Conservation (phyloP, 2,797 vertebrate genomes). For the Rhadinocentrus ornatus region DNA sequence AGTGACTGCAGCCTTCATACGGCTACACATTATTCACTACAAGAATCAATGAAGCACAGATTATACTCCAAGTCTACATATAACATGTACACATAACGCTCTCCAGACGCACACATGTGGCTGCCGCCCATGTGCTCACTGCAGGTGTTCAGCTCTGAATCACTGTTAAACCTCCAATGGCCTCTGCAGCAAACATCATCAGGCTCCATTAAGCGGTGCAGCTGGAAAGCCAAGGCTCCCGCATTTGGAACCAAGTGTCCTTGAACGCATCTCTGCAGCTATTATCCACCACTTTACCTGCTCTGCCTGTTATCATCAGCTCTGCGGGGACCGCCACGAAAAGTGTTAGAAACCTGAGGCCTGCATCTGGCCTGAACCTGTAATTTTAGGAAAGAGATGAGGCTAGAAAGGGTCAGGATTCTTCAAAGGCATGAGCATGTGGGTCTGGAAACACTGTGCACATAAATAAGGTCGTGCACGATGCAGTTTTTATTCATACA, state of each 20-base stretch:
- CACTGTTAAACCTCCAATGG: constrained; percentile 66
- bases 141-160: constrained; percentile 71
- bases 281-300: constrained; percentile 61
- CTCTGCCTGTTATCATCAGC: constrained; percentile 64
- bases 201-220: constrained; percentile 34
- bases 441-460: constrained; percentile 3
- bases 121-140: constrained; percentile 65
- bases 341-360: constrained; percentile 37
- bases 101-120: constrained; percentile 58
- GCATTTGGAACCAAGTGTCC: constrained; percentile 64
- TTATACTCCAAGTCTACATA: constrained; percentile 14
- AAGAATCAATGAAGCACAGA: constrained; percentile 39
- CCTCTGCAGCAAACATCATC: constrained; percentile 51
- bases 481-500: not conserved
- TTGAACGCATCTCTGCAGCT: constrained; percentile 64
- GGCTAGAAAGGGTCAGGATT: constrained; percentile 18
- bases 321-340: constrained; percentile 51
- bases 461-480: constrained; percentile 2
- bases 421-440: constrained; percentile 28
- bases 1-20: constrained; percentile 8
- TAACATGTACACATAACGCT: constrained; percentile 48
- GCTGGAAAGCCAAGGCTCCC: constrained; percentile 50
- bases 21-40: not conserved
- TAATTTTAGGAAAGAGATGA: constrained; percentile 26
- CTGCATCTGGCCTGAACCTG: constrained; percentile 34